These are phyloP conservation scores for Muscidifurax raptorellus DNA, from an alignment of 1,140 invertebrate species.

Conservation along the genomic window DNA sequence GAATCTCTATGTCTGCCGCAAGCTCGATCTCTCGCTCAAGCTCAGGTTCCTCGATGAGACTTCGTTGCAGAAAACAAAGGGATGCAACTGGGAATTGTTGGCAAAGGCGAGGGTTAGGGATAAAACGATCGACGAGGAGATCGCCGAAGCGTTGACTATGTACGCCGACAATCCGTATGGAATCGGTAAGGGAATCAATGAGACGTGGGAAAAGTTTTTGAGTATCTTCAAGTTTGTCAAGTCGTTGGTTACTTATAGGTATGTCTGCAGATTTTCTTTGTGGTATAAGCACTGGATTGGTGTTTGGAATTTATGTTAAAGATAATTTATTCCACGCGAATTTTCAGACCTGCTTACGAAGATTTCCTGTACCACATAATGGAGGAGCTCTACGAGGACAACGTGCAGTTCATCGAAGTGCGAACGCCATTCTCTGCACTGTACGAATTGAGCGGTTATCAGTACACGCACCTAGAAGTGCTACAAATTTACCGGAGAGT, in stretches of 20 bases:
- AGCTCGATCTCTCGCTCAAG: slow-evolving; percentile 55
- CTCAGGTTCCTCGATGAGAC: slow-evolving; percentile 66
- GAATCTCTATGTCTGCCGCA: slow-evolving; percentile 81
- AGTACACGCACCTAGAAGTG: slow-evolving; percentile 74
- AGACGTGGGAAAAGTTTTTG: slow-evolving; percentile 82
- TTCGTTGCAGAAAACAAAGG: slow-evolving; percentile 50
- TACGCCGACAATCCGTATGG: slow-evolving; percentile 77
- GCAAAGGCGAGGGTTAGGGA: slow-evolving; percentile 71
- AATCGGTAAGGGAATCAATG: slow-evolving; percentile 78
- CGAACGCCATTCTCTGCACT: slow-evolving; percentile 76
- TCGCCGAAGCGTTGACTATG: slow-evolving; percentile 77
- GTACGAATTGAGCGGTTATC: slow-evolving; percentile 81
- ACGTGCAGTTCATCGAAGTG: slow-evolving; percentile 88
- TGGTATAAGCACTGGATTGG: no score
- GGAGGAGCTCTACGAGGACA: slow-evolving; percentile 84
- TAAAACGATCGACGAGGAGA: slow-evolving; percentile 53
- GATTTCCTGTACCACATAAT: slow-evolving; percentile 84
- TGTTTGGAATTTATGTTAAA: background rate
- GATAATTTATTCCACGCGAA: no score
- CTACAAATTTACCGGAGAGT: slow-evolving; percentile 78
- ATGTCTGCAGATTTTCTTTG: background rate
- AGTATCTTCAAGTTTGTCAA: slow-evolving; percentile 79
- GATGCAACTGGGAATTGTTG: slow-evolving; percentile 78
- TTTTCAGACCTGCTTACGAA: slow-evolving; percentile 79
- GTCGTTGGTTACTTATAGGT: slow-evolving; percentile 80